Evolutionary conservation across 2,113 vertebrate species (phyloP).

Genomic region (Pangasianodon hypophthalmus): DNA sequence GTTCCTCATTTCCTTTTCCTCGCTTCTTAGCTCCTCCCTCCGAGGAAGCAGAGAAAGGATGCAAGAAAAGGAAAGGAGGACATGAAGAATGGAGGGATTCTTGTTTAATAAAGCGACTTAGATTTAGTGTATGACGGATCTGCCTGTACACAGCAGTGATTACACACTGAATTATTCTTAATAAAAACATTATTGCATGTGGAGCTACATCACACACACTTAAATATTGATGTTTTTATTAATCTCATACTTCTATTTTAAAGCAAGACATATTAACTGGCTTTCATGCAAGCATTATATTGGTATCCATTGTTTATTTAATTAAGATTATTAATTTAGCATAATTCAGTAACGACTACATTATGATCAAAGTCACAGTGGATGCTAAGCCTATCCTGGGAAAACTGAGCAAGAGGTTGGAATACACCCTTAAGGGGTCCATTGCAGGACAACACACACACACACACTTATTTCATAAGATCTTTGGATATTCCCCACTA

Average conservation of each 20-base stretch:
- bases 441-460: too few species aligned
- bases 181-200: neutral
- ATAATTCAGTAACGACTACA: neutral
- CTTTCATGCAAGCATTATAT: neutral
- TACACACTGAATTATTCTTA: neutral
- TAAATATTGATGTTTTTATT: neutral
- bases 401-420: neutral
- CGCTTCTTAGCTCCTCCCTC: neutral
- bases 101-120: neutral
- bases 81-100: neutral
- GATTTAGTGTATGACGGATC: neutral
- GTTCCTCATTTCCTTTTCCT: neutral
- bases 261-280: neutral
- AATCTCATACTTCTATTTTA: neutral
- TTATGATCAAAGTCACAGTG: neutral
- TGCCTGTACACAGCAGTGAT: neutral
- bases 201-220: neutral
- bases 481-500: too few species aligned
- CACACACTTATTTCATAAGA: too few species aligned
- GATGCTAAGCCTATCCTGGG: neutral
- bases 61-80: neutral
- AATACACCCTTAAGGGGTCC: neutral
- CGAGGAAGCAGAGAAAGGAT: neutral
- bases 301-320: neutral
- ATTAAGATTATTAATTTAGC: neutral